phyloP scores from a whole-genome alignment of 2,113 vertebrate species.

The Mohoua ochrocephala region DNA sequence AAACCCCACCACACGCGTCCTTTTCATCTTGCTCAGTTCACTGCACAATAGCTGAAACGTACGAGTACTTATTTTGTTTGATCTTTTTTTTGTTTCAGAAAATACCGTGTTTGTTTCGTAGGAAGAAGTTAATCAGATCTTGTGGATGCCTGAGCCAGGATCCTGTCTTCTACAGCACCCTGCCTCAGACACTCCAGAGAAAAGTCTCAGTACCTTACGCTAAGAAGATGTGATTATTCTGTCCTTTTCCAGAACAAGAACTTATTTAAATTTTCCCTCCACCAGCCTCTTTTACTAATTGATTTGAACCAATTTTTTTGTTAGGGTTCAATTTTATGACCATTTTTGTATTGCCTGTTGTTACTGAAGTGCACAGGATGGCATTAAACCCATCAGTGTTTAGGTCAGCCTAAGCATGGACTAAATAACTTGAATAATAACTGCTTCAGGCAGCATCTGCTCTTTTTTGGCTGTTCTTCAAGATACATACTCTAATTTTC shows the following conservation, averaged over 20 bases:
- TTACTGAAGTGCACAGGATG: neutral
- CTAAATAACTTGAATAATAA: neutral
- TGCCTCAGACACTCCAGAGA: neutral
- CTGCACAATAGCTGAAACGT: fast-evolving
- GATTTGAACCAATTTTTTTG: neutral
- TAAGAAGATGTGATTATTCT: neutral
- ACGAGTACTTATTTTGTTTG: neutral
- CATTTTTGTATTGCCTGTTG: neutral
- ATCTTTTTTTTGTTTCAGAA: neutral
- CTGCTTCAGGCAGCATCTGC: neutral
- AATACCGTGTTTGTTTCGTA: neutral
- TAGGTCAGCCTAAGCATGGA: neutral
- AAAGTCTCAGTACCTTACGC: neutral
- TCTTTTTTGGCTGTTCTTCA: neutral
- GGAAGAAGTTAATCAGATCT: neutral
- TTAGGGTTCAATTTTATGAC: neutral
- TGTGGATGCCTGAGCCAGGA: neutral
- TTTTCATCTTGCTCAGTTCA: neutral
- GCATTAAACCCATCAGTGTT: neutral
- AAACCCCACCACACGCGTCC: neutral
- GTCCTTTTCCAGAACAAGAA: neutral
- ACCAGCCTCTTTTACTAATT: neutral
- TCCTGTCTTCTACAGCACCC: neutral
- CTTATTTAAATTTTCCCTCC: neutral
- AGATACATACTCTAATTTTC: neutral